These are phyloP conservation scores for Mesembrinibis cayennensis DNA, from an alignment of 2,113 vertebrate genomes.

Conservation along the genomic window DNA sequence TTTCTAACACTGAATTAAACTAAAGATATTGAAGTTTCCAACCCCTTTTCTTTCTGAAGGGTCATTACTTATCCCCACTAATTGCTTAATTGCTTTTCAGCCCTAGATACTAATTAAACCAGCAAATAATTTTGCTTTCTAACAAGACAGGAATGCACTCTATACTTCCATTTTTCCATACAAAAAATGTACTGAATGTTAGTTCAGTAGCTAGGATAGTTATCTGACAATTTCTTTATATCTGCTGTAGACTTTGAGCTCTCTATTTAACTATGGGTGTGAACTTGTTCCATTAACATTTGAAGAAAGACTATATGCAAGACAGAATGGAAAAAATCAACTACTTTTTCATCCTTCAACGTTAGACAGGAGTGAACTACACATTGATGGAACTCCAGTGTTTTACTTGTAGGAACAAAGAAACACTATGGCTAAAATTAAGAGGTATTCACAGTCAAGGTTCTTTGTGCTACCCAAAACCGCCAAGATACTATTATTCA, in stretches of 20 bases:
- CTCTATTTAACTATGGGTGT: slow-evolving; percentile 3
- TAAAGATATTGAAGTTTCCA: neutral
- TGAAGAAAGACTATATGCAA: slow-evolving; percentile 30
- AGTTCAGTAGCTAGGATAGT: slow-evolving; percentile 32
- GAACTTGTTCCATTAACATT: slow-evolving; percentile 46
- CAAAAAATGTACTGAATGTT: neutral
- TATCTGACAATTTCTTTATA: neutral
- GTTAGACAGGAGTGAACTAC: slow-evolving; percentile 48
- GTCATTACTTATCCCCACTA: neutral
- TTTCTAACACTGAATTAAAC: neutral
- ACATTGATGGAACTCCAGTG: slow-evolving; percentile 72
- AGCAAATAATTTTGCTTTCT: neutral
- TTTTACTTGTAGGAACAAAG: slow-evolving; percentile 65
- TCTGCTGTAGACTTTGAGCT: neutral
- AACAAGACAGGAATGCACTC: neutral
- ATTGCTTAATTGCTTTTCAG: neutral
- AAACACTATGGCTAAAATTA: slow-evolving; percentile 52
- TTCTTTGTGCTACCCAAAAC: slow-evolving; percentile 28
- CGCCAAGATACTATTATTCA: neutral
- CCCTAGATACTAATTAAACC: neutral
- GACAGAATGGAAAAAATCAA: slow-evolving; percentile 38
- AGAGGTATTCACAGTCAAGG: slow-evolving; percentile 75
- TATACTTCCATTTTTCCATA: neutral
- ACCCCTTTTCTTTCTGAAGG: neutral
- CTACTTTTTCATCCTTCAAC: slow-evolving; percentile 42